These are phyloP conservation scores for Pardalotus punctatus DNA, from an alignment of 2,113 vertebrate genomes.

Conservation along the genomic window DNA sequence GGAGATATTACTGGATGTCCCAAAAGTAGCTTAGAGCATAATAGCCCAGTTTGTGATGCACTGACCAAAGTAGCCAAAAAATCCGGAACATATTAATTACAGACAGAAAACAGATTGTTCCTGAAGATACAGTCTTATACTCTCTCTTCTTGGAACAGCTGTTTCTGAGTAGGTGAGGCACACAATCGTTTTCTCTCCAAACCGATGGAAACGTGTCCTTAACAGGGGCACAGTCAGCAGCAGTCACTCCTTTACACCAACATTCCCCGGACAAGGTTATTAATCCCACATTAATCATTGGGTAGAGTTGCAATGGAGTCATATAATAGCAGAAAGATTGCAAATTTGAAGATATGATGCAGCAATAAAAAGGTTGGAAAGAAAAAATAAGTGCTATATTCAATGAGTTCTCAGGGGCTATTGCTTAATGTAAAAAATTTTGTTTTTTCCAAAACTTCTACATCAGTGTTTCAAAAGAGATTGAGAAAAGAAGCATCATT, in stretches of 20 bases:
- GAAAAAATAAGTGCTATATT: background rate
- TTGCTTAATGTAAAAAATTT: background rate
- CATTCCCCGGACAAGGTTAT: background rate
- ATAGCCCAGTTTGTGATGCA: constrained; percentile 26
- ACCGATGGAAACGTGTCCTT: rapidly evolving
- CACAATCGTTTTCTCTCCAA: background rate
- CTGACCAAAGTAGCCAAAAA: constrained; percentile 27
- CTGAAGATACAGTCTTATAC: background rate
- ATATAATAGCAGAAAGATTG: background rate
- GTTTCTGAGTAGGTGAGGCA: constrained; percentile 28
- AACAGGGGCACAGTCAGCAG: background rate
- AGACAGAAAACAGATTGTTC: constrained; percentile 60
- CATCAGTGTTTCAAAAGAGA: background rate
- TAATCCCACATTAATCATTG: constrained; percentile 22
- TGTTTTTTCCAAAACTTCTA: background rate
- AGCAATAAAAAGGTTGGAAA: background rate
- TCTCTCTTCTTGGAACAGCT: constrained; percentile 36
- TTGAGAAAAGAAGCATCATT: background rate
- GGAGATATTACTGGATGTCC: background rate
- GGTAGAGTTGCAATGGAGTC: background rate
- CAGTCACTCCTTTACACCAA: background rate
- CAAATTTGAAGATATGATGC: background rate
- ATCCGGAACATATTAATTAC: constrained; percentile 53
- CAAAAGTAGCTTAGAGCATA: constrained; percentile 33
- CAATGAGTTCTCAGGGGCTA: background rate